Evolutionary conservation across 2,113 vertebrate genomes (phyloP).

Genomic region (Neodontobutis hainanensis): DNA sequence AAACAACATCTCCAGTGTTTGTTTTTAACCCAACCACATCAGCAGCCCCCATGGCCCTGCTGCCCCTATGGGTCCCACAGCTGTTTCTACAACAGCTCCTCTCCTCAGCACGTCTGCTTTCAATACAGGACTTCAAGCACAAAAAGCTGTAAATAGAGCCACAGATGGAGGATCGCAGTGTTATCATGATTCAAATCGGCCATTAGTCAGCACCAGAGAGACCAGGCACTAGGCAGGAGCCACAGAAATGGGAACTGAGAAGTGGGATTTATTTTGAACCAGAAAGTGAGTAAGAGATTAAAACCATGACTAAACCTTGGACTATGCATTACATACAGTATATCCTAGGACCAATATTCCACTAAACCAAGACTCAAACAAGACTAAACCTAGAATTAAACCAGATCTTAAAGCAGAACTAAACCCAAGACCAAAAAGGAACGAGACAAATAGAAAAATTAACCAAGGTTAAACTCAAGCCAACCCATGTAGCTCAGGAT

Average conservation of each 20-base stretch:
- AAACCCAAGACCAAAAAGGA: no score
- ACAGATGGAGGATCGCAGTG: constrained; percentile 37
- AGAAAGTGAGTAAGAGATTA: neutral
- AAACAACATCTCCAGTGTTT: neutral
- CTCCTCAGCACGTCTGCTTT: constrained; percentile 20
- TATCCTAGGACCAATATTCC: neutral
- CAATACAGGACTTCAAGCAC: constrained; percentile 13
- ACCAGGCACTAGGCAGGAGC: neutral
- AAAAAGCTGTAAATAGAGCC: constrained; percentile 41
- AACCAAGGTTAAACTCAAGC: no score
- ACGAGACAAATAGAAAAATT: no score
- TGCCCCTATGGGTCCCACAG: constrained; percentile 31
- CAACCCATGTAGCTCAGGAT: no score
- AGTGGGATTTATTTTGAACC: neutral
- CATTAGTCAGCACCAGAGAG: constrained; percentile 44
- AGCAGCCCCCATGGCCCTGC: constrained; percentile 10
- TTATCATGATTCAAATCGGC: constrained; percentile 24
- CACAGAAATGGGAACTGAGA: neutral
- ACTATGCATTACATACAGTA: neutral
- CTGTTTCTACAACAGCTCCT: constrained; percentile 52
- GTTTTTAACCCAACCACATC: neutral
- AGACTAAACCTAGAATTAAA: no score
- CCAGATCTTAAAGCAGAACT: no score
- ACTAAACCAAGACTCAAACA: neutral
- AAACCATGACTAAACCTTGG: neutral